Percentiles rank a stretch among this genome's conserved stretches.
Evolutionary conservation across 1,140 invertebrate species (phyloP).

Genomic region (Apis laboriosa): DNA sequence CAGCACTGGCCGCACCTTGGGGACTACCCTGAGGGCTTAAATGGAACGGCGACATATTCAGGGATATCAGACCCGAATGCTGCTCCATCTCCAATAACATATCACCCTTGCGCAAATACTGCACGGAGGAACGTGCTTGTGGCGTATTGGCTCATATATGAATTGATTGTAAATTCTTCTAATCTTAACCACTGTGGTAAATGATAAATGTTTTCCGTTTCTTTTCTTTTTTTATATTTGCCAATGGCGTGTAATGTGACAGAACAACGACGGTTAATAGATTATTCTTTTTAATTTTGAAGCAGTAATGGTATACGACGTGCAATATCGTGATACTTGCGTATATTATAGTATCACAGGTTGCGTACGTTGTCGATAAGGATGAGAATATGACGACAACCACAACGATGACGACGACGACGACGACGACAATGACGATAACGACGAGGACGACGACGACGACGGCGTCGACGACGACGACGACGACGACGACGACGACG

Average conservation of each 20-base stretch:
- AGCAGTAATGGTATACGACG: slow-evolving; percentile 13
- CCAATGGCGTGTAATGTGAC: background rate
- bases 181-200: slow-evolving; percentile 4
- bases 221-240: background rate
- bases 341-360: slow-evolving; percentile 1
- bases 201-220: background rate
- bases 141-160: slow-evolving; percentile 67
- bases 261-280: slow-evolving; percentile 8
- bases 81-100: slow-evolving; percentile 92
- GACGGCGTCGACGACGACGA: no score
- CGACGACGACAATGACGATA: background rate
- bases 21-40: slow-evolving; percentile 86
- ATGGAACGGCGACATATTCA: slow-evolving; percentile 92
- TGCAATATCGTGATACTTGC: slow-evolving; percentile 11
- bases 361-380: background rate
- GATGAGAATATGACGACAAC: slow-evolving; percentile 3
- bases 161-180: slow-evolving; percentile 8
- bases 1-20: slow-evolving; percentile 74
- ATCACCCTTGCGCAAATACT: slow-evolving; percentile 81
- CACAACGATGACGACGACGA: slow-evolving; percentile 12
- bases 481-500: no score
- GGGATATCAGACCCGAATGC: slow-evolving; percentile 90
- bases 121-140: slow-evolving; percentile 60
- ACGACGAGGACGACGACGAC: no score
- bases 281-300: background rate